These are phyloP conservation scores for Eulemur mongoz DNA, from an alignment of 2,797 vertebrate species.

Conservation along the genomic window DNA sequence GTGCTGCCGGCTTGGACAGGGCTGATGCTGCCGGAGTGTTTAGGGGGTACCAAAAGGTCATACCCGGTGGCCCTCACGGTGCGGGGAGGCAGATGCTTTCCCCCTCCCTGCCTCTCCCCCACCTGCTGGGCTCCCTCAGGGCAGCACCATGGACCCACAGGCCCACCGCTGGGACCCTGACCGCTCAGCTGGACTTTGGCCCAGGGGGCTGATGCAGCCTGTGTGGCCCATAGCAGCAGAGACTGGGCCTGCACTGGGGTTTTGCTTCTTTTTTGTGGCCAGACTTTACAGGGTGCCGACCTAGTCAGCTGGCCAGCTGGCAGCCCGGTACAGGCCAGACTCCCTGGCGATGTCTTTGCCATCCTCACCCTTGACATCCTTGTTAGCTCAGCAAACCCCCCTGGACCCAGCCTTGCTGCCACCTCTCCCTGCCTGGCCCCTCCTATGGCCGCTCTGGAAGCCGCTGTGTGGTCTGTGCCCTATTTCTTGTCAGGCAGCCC, in stretches of 20 bases:
- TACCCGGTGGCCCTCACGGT: too few species aligned
- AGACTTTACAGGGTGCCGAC: not conserved
- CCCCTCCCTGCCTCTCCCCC: not conserved
- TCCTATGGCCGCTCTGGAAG: too few species aligned
- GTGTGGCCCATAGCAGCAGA: not conserved
- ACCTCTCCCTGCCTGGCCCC: too few species aligned
- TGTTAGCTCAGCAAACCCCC: too few species aligned
- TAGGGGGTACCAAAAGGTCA: too few species aligned
- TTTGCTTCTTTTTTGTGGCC: not conserved
- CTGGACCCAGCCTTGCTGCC: too few species aligned
- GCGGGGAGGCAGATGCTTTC: not conserved
- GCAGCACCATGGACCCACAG: not conserved
- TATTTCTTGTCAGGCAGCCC: not conserved
- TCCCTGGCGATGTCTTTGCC: too few species aligned
- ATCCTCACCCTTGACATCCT: too few species aligned
- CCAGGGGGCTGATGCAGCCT: fast-evolving
- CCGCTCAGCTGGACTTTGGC: not conserved
- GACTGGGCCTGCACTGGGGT: not conserved
- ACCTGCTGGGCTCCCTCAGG: not conserved
- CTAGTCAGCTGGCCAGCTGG: not conserved
- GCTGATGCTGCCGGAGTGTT: not conserved
- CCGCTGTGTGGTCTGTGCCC: not conserved
- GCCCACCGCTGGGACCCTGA: not conserved
- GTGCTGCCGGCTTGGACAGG: fast-evolving
- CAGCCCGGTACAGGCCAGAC: too few species aligned